Percentiles rank a stretch among this genome's conserved stretches.
These are phyloP conservation scores for Archips crataeganus DNA, from an alignment of 2,888 invertebrate species.

Conservation along the genomic window DNA sequence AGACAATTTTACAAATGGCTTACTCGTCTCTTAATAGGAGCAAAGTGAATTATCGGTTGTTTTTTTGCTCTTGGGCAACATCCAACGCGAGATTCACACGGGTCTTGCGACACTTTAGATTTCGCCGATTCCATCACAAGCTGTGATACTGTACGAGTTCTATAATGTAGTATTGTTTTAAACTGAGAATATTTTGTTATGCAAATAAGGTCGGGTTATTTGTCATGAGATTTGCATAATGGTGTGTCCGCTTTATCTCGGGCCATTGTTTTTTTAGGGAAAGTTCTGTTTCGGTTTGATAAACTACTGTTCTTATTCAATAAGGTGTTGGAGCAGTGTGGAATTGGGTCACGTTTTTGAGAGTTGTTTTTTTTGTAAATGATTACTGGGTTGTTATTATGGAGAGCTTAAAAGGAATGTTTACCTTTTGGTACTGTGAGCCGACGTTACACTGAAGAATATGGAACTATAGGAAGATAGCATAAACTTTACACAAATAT, in stretches of 20 bases:
- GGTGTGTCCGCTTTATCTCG: constrained; percentile 38
- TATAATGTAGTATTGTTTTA: constrained; percentile 76
- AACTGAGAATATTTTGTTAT: constrained; percentile 69
- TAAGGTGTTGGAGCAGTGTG: not conserved
- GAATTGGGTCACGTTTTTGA: constrained; percentile 3
- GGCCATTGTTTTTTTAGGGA: constrained; percentile 39
- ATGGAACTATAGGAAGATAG: too few species aligned
- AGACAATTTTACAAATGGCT: constrained; percentile 77
- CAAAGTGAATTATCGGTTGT: constrained; percentile 71
- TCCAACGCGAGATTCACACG: constrained; percentile 68
- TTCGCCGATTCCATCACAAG: constrained; percentile 67
- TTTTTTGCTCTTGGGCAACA: constrained; percentile 64
- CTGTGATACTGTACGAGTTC: constrained; percentile 71
- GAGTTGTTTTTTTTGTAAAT: not conserved
- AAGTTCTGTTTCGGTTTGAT: constrained; percentile 37
- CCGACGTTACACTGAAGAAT: too few species aligned
- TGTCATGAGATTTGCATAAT: constrained; percentile 45
- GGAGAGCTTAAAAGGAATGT: not conserved
- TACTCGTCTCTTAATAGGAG: constrained; percentile 69
- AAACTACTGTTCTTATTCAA: constrained; percentile 30
- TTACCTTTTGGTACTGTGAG: too few species aligned
- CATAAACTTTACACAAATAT: too few species aligned
- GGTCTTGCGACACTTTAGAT: constrained; percentile 73
- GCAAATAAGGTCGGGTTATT: constrained; percentile 60
- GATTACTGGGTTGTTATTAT: not conserved